These are phyloP conservation scores for Lepus europaeus DNA, from an alignment of 2,113 vertebrate species.

Conservation along the genomic window DNA sequence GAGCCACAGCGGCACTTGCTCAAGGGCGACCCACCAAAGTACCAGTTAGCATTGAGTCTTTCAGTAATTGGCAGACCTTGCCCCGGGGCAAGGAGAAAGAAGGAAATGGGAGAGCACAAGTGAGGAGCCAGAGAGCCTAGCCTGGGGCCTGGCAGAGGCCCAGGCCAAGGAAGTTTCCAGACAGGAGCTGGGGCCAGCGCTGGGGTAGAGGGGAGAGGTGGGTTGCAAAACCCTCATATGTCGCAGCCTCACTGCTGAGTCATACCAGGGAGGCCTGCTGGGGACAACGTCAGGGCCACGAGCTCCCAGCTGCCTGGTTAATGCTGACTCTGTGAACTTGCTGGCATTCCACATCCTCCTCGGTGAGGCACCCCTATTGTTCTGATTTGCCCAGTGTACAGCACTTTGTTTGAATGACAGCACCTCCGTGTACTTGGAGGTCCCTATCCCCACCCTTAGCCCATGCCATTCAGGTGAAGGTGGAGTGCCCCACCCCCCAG, in stretches of 20 bases:
- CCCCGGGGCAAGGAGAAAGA: not conserved
- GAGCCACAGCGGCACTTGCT: not conserved
- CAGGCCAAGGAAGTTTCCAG: not conserved
- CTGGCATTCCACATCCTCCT: not conserved
- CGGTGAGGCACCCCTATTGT: not conserved
- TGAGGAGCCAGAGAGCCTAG: not conserved
- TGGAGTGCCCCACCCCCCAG: rapidly evolving
- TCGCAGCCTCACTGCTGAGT: constrained; percentile 60
- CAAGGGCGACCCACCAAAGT: not conserved
- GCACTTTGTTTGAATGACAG: not conserved
- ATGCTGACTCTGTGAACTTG: too few relatives aligned
- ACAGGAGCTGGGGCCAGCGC: not conserved
- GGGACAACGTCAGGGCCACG: not conserved
- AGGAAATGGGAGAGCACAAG: not conserved
- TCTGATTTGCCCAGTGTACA: not conserved
- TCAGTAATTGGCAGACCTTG: not conserved
- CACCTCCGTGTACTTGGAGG: not conserved
- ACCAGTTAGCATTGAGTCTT: not conserved
- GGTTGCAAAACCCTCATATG: not conserved
- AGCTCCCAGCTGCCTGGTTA: rapidly evolving
- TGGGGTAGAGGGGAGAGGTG: not conserved
- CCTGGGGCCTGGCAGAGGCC: not conserved
- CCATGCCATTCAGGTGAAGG: not conserved
- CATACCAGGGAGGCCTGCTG: not conserved
- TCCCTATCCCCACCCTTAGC: not conserved